Percentiles rank a stretch among this genome's conserved stretches.
These are phyloP conservation scores for Sthenelais limicola DNA, from an alignment of 2,888 invertebrate genomes.

Conservation along the genomic window DNA sequence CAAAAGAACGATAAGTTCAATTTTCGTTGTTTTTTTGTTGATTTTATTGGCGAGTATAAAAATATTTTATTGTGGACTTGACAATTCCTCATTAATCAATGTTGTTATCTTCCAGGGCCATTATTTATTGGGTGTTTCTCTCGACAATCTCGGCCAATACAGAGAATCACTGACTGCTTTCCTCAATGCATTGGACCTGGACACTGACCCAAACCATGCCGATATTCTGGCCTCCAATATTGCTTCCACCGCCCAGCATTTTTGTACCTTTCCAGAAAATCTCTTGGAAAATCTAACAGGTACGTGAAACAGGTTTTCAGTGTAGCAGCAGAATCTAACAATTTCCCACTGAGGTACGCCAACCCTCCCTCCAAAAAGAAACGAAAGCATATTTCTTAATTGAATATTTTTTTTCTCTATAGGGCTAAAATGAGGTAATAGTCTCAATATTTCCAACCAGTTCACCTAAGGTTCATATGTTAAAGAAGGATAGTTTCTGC, in stretches of 20 bases:
- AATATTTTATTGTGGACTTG: no score
- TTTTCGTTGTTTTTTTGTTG: no score
- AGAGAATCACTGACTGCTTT: constrained; percentile 60
- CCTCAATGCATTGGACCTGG: constrained; percentile 62
- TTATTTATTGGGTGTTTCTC: constrained; percentile 59
- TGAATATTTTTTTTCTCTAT: neutral
- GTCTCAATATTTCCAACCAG: neutral
- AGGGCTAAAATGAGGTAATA: neutral
- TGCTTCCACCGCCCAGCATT: constrained; percentile 56
- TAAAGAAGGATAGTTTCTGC: no score
- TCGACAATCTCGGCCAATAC: constrained; percentile 57
- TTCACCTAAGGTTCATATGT: no score
- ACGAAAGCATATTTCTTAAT: no score
- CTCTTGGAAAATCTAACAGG: constrained; percentile 57
- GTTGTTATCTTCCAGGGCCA: constrained; percentile 57
- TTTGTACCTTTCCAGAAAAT: constrained; percentile 58
- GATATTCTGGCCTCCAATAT: constrained; percentile 63
- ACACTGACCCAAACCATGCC: constrained; percentile 50
- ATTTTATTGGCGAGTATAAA: no score
- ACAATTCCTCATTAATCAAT: no score
- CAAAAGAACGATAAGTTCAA: no score
- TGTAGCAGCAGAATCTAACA: no score
- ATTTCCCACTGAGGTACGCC: no score
- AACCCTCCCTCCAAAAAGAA: no score
- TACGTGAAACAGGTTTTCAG: constrained; percentile 37